Evolutionary conservation across 2,888 invertebrate genomes (phyloP), one percentile per base, ranked within the genome.

Genomic region (Ophion costatus): DNA sequence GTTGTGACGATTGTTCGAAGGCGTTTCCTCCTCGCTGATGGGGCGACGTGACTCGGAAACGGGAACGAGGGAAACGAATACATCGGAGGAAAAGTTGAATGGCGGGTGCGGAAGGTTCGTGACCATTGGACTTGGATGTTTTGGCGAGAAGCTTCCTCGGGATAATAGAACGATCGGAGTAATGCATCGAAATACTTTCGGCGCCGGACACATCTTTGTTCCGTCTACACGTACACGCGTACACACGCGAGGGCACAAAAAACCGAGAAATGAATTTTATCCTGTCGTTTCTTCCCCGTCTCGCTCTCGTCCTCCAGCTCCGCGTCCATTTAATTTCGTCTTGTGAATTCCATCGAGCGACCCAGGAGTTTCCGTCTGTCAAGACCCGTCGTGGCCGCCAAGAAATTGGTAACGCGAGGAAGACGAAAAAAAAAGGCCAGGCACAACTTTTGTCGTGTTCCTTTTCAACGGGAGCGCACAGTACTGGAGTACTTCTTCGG

Each of bases 361-460:
- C 29, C 42, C 66, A 71, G 51, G 22, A 64, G 38, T 29, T 64
- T 45, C 63, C 24, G 22, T n/a, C n/a, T 42, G 33, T 20, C 6
- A 70, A 69, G 42, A 74, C 64, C 57, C 71, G n/a, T 57, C 73
- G 51, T 22, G 10, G 9, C 59, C 24, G 70, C 70, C 59, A 70
- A n/a, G n/a, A 77, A 89, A 90, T 90, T 89, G 87, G 79, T 78
- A 74, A 67, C 29, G 33, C 22, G 14, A 11, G 9, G 11, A 51
- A 14, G 3, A 51, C 17, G 17, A 51, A 51, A 56, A 64, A 63
- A 64, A 79, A 61, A 79, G 64, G 74, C 45, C 61, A 73, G 59
- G n/a, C 64, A 45, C 56, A 70, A 74, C 24, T 83, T 83, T 74
- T 67, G 24, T 63, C 74, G 77, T 69, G 38, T 76, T 51, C 69